Percentiles rank a stretch among this genome's conserved stretches.
phyloP scores from a whole-genome alignment of 2,888 invertebrate genomes.

The Drosophila phalerata region DNA sequence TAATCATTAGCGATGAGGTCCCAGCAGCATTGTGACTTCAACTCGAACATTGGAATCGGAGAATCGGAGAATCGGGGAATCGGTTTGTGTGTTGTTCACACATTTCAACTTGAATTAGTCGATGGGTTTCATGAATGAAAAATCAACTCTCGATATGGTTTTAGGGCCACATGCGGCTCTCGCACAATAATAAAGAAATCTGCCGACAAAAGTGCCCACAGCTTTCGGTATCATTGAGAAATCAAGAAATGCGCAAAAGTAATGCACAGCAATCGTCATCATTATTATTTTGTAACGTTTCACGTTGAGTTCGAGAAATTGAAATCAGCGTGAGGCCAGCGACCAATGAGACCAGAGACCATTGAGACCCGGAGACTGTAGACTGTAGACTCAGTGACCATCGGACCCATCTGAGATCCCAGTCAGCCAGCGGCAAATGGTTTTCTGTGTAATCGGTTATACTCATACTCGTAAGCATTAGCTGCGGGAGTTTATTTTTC shows the following conservation, averaged over 20 bases:
- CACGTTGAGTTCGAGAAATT: constrained; percentile 75
- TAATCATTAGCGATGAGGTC: constrained; percentile 71
- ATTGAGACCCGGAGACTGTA: not conserved
- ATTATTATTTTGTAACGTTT: constrained; percentile 79
- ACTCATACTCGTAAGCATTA: constrained; percentile 49
- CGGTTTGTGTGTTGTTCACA: constrained; percentile 72
- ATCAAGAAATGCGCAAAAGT: constrained; percentile 76
- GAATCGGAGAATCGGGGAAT: constrained; percentile 3
- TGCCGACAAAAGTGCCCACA: constrained; percentile 66
- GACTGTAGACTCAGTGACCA: constrained; percentile 4
- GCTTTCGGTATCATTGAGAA: constrained; percentile 52
- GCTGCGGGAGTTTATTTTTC: constrained; percentile 52
- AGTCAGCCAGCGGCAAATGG: constrained; percentile 59
- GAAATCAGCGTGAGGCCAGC: constrained; percentile 73
- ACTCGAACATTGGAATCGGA: constrained; percentile 20
- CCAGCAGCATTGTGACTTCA: constrained; percentile 15
- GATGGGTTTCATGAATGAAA: constrained; percentile 70
- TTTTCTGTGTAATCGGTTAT: constrained; percentile 73
- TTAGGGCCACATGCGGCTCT: constrained; percentile 66
- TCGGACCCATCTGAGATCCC: constrained; percentile 21
- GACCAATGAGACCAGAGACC: constrained; percentile 14
- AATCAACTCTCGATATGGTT: constrained; percentile 36
- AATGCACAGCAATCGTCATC: constrained; percentile 68
- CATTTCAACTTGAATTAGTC: constrained; percentile 79
- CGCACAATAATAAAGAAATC: constrained; percentile 76